Base-by-base conservation (phyloP, 2,113 vertebrate genomes). In the Chaetops frenatus region DNA sequence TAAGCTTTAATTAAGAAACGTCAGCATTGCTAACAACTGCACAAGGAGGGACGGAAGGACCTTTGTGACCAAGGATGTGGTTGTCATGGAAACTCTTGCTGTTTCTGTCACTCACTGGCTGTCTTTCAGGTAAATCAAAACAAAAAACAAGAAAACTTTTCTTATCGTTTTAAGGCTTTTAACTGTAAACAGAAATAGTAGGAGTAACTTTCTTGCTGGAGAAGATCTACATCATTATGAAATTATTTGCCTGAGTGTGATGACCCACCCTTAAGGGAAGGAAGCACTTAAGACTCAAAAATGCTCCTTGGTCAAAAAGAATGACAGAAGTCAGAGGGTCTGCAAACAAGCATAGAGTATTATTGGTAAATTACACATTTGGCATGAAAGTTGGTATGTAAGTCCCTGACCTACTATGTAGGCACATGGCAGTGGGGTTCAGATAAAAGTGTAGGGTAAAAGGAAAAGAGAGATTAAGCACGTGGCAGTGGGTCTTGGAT, bases 61-160 rank as follows among this genome's bases (percentile, higher is more conserved):
- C 98, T 98, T 97, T 91, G 97, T 62, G 86, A 97, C 97, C 96
- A 97, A 99, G 94, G 95, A 99, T 99, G 99, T 98, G 97, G 98
- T 99, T 98, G 97, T 98, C 98, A 98, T 99, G 99, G 99, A 99
- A 98, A 99, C 97, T 98, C 85, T 96, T 99, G 97, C 97, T 99
- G 61, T 95, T 99, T 96, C 98, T 99, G 97, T 99, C 99, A 96
- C 90, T 99, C 97, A 97, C 98, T 96, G 98, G 97, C 92, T 98
- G 97, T 98, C 98, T 99, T 98, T 99, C 99, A 99, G 99, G 99
- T 99, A 98, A 97, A 97, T 94, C 74, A 74, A 94, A 92, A 86
- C 62, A 95, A 82, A 86, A 38, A 42, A 0, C 35, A 51, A 66
- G 51, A 74, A 74, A 71, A 58, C 5, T 78, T 44, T 82, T 7